These are phyloP conservation scores for Chydorus sphaericus DNA, from an alignment of 2,888 invertebrate species.

Conservation along the genomic window DNA sequence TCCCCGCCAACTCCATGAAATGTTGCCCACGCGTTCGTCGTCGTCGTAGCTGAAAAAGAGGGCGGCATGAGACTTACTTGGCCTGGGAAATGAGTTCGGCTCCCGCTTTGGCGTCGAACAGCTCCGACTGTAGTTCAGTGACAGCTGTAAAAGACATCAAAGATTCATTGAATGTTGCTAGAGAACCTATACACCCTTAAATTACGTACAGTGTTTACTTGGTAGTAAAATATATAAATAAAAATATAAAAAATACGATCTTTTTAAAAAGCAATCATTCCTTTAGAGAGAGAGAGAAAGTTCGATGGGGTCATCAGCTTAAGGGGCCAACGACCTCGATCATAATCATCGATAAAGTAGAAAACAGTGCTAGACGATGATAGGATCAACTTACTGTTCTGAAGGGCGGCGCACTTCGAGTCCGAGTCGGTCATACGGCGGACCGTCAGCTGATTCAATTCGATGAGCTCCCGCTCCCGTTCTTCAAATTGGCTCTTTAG, in stretches of 20 bases:
- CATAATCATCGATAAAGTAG: conserved; percentile 5
- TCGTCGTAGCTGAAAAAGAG: not conserved
- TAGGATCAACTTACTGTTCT: conserved; percentile 22
- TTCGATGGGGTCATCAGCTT: too few relatives aligned
- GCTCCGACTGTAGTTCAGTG: conserved; percentile 29
- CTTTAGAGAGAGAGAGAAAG: conserved; percentile 5
- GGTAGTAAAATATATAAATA: not conserved
- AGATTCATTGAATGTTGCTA: not conserved
- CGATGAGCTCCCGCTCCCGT: conserved; percentile 29
- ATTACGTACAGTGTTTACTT: not conserved
- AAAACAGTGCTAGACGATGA: not conserved
- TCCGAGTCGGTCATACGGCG: conserved; percentile 32
- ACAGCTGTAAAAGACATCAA: conserved; percentile 19
- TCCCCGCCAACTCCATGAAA: not conserved
- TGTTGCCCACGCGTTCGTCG: not conserved
- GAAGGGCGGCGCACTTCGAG: conserved; percentile 28
- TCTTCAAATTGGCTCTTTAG: conserved; percentile 26
- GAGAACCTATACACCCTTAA: conserved; percentile 5
- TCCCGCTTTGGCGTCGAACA: conserved; percentile 31
- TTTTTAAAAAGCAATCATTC: too few relatives aligned
- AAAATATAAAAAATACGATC: too few relatives aligned
- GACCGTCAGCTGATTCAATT: conserved; percentile 28
- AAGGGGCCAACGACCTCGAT: too few relatives aligned
- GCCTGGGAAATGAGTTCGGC: conserved; percentile 28
- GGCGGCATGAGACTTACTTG: conserved; percentile 10